A percentile compares a stretch with the other conserved stretches of the same genome.
Evolutionary conservation across 1,140 invertebrate species (phyloP).

Genomic region (Drosophila pallidifrons): DNA sequence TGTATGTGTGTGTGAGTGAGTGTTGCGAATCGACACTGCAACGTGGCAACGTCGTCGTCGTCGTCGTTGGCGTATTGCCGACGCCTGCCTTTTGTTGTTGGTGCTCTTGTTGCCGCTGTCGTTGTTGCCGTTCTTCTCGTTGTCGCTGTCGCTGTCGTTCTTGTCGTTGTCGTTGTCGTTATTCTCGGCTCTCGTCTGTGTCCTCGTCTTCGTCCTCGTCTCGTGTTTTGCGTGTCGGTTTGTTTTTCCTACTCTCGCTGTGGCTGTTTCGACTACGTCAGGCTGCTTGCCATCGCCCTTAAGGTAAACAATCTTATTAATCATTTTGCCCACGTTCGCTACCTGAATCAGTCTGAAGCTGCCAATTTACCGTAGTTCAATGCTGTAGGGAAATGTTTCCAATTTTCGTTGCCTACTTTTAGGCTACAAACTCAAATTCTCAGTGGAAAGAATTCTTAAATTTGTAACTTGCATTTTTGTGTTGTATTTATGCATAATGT

Average conservation of each 20-base stretch:
- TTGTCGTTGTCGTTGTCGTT: slow-evolving; percentile 2
- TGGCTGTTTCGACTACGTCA: slow-evolving; percentile 4
- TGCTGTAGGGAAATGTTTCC: background rate
- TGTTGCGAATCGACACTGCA: slow-evolving; percentile 68
- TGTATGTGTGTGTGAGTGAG: slow-evolving; percentile 19
- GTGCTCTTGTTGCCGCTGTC: slow-evolving; percentile 14
- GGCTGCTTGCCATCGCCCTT: slow-evolving; percentile 7
- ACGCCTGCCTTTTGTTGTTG: slow-evolving; percentile 45
- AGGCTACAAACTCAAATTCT: background rate
- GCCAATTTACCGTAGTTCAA: background rate
- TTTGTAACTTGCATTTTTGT: too few species aligned
- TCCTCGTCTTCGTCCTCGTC: slow-evolving; percentile 24
- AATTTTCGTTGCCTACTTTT: slow-evolving; percentile 41
- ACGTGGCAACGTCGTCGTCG: slow-evolving; percentile 65
- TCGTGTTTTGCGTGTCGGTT: slow-evolving; percentile 17
- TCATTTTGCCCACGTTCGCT: background rate
- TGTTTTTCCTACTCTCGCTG: slow-evolving; percentile 14
- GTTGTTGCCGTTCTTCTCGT: background rate
- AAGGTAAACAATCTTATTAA: background rate
- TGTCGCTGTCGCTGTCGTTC: slow-evolving; percentile 12
- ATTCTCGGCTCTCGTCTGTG: slow-evolving; percentile 26
- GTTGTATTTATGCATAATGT: too few species aligned
- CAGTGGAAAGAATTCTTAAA: too few species aligned
- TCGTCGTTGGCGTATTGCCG: slow-evolving; percentile 38
- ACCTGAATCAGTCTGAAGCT: background rate